Evolutionary conservation across 2,888 invertebrate species (phyloP), one percentile per base, ranked within the genome.

Genomic region (Caenorhabditis sp.): DNA sequence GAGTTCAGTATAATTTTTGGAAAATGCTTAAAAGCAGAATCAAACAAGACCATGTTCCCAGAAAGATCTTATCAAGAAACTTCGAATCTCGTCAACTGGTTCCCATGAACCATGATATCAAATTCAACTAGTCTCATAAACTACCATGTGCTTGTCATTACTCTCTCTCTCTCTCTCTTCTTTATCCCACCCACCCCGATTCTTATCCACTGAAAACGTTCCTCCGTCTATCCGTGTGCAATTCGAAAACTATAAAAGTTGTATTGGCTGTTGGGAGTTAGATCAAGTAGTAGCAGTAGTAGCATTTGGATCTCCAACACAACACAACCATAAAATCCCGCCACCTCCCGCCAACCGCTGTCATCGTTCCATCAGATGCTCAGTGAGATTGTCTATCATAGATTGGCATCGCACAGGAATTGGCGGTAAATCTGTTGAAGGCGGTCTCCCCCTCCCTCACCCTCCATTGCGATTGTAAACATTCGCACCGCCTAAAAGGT

Each of bases 271-370:
- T 59, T 59, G 59, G n/a, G 47, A 72, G 72, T 59, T 73, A 63
- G 63, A 74, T 61, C 49, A 73, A 64, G 64, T 74, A 64, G 63
- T 74, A 74, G 64, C 38, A 74, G 24, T 24, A 14, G 31, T 63
- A 74, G 41, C 64, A 63, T 74, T 41, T 51, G n/a, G 64, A 63
- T 64, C n/a, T n/a, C 49, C 61, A 24, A 38, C 61, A 68, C 76
- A 68, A 68, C 76, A 75, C 59, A 59, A 68, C 76, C 51, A 76
- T 76, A 76, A 76, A 75, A 76, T 68, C 38, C 49, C 14, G 44
- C 24, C 24, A 14, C 63, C 19, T 14, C 8, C 38, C 61, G 1
- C 63, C 49, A 22, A 28, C 68, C 54, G 68, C 66, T 44, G 26
- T 58, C 54, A 47, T 49, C 64, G 28, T 56, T 64, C 54, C 58